Conservation (phyloP, 1,140 invertebrate genomes). For the Platorchestia sp. region DNA sequence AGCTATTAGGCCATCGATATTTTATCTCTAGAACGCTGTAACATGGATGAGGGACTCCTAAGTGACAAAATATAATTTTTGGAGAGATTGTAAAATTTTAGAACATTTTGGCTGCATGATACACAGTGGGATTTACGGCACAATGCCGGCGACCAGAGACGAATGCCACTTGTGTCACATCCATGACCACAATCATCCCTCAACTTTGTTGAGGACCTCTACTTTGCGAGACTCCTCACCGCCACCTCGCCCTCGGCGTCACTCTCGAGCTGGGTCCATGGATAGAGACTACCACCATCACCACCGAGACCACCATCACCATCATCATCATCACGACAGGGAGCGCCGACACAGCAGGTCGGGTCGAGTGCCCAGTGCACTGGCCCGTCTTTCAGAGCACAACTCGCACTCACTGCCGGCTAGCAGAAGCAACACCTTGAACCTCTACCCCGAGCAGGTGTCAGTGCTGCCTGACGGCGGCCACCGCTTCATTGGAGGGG, state of each 20-base stretch:
- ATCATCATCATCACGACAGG: constrained; percentile 35
- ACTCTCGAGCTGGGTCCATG: constrained; percentile 37
- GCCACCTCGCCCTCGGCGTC: background rate
- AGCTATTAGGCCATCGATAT: background rate
- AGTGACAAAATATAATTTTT: background rate
- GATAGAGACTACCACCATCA: constrained; percentile 18
- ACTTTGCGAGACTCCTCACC: constrained; percentile 41
- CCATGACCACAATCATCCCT: constrained; percentile 55
- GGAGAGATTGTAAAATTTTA: background rate
- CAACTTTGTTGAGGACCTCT: constrained; percentile 41
- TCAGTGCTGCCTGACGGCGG: constrained; percentile 57
- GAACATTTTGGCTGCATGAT: background rate
- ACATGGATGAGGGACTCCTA: background rate
- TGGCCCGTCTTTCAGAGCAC: constrained; percentile 53
- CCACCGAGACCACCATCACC: constrained; percentile 48
- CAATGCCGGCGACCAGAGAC: background rate
- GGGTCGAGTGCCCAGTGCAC: constrained; percentile 39
- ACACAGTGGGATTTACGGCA: background rate
- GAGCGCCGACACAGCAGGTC: background rate
- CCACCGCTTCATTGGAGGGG: constrained; percentile 38
- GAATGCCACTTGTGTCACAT: constrained; percentile 57
- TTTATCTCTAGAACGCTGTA: background rate
- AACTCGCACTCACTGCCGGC: constrained; percentile 58
- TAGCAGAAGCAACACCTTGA: constrained; percentile 55
- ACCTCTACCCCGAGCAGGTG: constrained; percentile 49